These are phyloP conservation scores for Drosophila obscura DNA, from an alignment of 1,140 invertebrate species.

Conservation along the genomic window DNA sequence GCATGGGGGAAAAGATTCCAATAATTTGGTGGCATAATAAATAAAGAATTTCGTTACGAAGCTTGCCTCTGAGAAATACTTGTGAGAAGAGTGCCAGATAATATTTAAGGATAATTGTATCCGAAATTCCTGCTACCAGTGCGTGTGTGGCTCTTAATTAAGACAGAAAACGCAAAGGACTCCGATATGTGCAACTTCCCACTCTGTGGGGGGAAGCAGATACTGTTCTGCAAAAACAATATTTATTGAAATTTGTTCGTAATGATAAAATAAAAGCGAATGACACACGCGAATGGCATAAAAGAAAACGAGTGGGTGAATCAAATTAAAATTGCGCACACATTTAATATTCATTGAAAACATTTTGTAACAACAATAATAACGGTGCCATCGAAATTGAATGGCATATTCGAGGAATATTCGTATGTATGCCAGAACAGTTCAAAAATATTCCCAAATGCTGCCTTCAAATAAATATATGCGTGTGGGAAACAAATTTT, in stretches of 20 bases:
- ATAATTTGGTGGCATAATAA: too few relatives aligned
- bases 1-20: too few relatives aligned
- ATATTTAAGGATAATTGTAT: too few relatives aligned
- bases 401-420: slow-evolving; percentile 28
- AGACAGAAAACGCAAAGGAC: neutral
- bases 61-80: too few relatives aligned
- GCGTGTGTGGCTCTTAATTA: neutral
- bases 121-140: too few relatives aligned
- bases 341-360: slow-evolving; percentile 79
- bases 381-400: slow-evolving; percentile 41
- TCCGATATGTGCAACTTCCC: neutral
- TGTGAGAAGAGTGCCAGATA: too few relatives aligned
- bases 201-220: slow-evolving; percentile 16
- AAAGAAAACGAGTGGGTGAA: slow-evolving; percentile 29
- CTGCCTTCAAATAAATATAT: neutral
- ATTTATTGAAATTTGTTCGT: slow-evolving; percentile 71
- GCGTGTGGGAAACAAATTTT: too few relatives aligned
- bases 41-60: too few relatives aligned
- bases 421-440: slow-evolving; percentile 4
- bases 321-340: slow-evolving; percentile 60
- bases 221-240: slow-evolving; percentile 45
- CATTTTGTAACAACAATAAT: slow-evolving; percentile 74
- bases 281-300: slow-evolving; percentile 19
- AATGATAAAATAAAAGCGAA: slow-evolving; percentile 50
- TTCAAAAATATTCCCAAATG: slow-evolving; percentile 19